Base-by-base conservation (phyloP, 2,888 invertebrate genomes). In the Ichneumoninae sp. region DNA sequence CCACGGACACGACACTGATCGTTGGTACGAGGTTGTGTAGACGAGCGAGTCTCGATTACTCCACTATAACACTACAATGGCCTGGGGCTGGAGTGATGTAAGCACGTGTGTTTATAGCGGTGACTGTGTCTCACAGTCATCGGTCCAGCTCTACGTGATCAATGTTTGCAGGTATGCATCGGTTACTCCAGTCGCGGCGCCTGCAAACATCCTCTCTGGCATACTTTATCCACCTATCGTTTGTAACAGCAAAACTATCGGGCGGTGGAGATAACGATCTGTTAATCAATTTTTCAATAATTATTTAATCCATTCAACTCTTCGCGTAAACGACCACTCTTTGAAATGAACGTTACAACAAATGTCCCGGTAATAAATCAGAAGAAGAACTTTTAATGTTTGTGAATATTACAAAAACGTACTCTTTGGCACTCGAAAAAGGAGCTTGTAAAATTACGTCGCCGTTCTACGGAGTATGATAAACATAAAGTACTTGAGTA, bases 101-200 rank as follows among this genome's bases (percentile, higher is more conserved):
- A 92, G 91, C 91, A 89, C 86, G 78, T 87, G 89, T 88, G 91
- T 92, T 92, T 92, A 92, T 92, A 92, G 91, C 90, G 90, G 90
- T 92, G 92, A 92, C 91, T 85, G 85, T 77, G 70, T 83, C 54
- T 68, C 81, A 76, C 50, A 76, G 71, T 85, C 77, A 77, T 86
- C 77, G 30, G 81, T 75, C 70, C 65, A 70, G 77, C 71, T 63
- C 60, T 57, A 19, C 77, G 71, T 65, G 69, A 75, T 74, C 65
- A 76, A 81, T 74, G 69, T 83, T 77, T 75, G 44, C 68, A 63
- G 63, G 63, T 63, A 63, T 33, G 63, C 63, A 33, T 63, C 63
- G 16, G 30, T 30, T 33, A 16, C n/a, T 63, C 63, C 30, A 3
- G 16, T 30, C 30, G 33, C 30, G 63, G 63, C 33, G 63, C 63